Percentiles rank a stretch among this genome's conserved stretches.
Conservation (phyloP, 2,888 invertebrate genomes). For the Myathropa florea region DNA sequence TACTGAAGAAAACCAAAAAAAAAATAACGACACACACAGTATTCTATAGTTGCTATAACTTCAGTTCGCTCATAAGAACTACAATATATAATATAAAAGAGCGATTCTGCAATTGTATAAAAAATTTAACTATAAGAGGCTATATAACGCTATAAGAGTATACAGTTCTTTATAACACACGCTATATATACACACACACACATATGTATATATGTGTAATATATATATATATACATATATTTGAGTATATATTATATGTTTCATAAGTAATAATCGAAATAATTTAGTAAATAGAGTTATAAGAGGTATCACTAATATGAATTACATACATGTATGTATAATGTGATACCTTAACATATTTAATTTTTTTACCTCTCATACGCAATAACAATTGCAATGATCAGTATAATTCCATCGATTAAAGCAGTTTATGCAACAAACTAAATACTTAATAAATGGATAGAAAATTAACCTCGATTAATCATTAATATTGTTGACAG, state of each 20-base stretch:
- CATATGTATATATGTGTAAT: not conserved
- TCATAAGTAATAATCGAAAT: not conserved
- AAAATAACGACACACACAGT: conserved; percentile 58
- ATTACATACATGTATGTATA: not conserved
- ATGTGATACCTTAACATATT: not conserved
- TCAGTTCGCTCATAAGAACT: conserved; percentile 46
- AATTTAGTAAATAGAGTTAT: not conserved
- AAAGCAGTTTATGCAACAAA: not conserved
- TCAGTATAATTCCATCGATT: not conserved
- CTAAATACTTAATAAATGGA: not conserved
- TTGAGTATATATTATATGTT: not conserved
- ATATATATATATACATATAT: not conserved
- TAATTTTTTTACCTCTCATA: not conserved
- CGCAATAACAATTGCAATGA: not conserved
- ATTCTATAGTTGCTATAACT: conserved; percentile 24
- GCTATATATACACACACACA: not conserved
- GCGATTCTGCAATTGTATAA: conserved; percentile 49
- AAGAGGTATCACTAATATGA: not conserved
- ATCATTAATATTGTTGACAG: not conserved
- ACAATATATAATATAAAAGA: conserved; percentile 35
- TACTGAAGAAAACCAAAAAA: not conserved
- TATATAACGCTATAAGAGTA: not conserved
- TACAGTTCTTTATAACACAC: not conserved
- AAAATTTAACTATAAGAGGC: not conserved
- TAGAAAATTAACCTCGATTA: not conserved